phyloP scores from a whole-genome alignment of 2,888 invertebrate species.

The Apoda limacodes region DNA sequence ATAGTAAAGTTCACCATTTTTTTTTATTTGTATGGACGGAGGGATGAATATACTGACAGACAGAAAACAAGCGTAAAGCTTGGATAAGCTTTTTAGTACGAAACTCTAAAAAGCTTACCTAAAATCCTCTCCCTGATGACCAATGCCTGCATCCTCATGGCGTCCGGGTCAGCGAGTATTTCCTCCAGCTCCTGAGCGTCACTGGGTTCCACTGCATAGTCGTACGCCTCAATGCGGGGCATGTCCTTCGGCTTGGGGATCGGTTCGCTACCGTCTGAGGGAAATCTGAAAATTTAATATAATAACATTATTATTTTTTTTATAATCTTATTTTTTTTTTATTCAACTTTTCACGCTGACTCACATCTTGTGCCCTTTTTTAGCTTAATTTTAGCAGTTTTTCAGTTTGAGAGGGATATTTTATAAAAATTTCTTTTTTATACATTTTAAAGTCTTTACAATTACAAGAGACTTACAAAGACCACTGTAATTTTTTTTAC shows the following conservation, averaged over 20 bases:
- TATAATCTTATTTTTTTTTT: too few relatives aligned
- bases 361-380: too few relatives aligned
- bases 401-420: too few relatives aligned
- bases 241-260: slow-evolving; percentile 80
- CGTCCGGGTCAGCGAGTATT: slow-evolving; percentile 92
- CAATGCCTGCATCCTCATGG: slow-evolving; percentile 95
- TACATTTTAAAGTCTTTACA: too few relatives aligned
- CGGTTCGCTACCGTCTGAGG: slow-evolving; percentile 71
- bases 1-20: too few relatives aligned
- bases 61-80: background rate
- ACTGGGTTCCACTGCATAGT: slow-evolving; percentile 86
- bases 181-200: slow-evolving; percentile 85
- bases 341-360: too few relatives aligned
- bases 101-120: slow-evolving; percentile 35
- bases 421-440: too few relatives aligned
- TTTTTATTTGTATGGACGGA: too few relatives aligned
- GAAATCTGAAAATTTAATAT: slow-evolving; percentile 50
- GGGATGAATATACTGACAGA: background rate
- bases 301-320: background rate
- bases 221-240: slow-evolving; percentile 87
- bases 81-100: too few relatives aligned
- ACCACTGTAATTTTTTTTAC: slow-evolving; percentile 42
- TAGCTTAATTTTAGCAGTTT: too few relatives aligned
- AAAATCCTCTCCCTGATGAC: slow-evolving; percentile 93
- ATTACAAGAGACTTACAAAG: too few relatives aligned